phyloP scores from a whole-genome alignment of 2,888 invertebrate genomes.

The Cataglyphis livida region DNA sequence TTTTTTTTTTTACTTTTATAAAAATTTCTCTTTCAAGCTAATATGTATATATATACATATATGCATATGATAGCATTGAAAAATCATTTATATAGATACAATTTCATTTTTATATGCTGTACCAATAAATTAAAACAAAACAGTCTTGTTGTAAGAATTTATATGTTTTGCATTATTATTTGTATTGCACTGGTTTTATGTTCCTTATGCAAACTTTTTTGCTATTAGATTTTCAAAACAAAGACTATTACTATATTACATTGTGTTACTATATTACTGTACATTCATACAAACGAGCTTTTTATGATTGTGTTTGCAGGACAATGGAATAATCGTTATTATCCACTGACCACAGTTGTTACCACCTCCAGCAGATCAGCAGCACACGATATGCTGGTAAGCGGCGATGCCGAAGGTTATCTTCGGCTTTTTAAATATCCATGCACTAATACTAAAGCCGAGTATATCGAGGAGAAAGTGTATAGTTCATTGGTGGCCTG shows the following conservation, averaged over 20 bases:
- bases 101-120: too few species aligned
- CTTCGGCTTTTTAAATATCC: constrained; percentile 95
- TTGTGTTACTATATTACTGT: not conserved
- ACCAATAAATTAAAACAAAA: not conserved
- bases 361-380: constrained; percentile 93
- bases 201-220: not conserved
- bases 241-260: not conserved
- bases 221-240: not conserved
- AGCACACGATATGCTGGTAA: constrained; percentile 93
- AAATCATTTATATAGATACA: too few species aligned
- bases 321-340: constrained; percentile 96
- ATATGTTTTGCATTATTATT: not conserved
- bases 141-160: not conserved
- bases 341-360: constrained; percentile 93
- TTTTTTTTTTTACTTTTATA: too few species aligned
- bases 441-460: constrained; percentile 93
- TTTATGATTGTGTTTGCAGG: constrained; percentile 85
- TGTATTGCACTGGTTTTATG: not conserved
- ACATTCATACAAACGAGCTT: not conserved
- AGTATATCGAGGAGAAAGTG: constrained; percentile 95
- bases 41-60: too few species aligned
- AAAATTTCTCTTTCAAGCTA: too few species aligned
- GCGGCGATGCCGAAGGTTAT: constrained; percentile 96
- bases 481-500: constrained; percentile 94
- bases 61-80: too few species aligned